A percentile compares a stretch with the other conserved stretches of the same genome.
phyloP scores from a whole-genome alignment of 2,888 invertebrate genomes.

The Isoperla grammatica region DNA sequence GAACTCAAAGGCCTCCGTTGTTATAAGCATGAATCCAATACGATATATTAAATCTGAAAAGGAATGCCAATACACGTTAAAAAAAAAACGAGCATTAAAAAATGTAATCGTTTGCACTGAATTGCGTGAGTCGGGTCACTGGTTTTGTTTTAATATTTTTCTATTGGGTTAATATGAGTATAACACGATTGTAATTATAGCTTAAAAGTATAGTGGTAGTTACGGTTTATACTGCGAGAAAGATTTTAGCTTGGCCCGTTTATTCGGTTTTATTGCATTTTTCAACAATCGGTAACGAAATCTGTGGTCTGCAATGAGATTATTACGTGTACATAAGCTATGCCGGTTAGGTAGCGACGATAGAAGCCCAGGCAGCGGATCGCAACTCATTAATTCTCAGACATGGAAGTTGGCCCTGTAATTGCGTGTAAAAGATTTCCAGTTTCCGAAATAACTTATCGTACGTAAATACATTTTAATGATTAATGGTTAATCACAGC shows the following conservation, averaged over 20 bases:
- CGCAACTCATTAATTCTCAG: constrained; percentile 6
- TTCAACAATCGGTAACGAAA: constrained; percentile 4
- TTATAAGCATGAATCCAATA: constrained; percentile 11
- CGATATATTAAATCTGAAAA: constrained; percentile 19
- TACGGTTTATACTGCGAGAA: neutral
- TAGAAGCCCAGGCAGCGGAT: neutral
- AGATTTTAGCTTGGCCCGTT: neutral
- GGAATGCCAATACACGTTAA: constrained; percentile 20
- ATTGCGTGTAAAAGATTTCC: neutral
- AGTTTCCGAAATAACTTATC: constrained; percentile 2
- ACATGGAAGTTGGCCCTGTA: neutral
- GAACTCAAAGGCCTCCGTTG: constrained; percentile 1
- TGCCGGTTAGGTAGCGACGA: neutral
- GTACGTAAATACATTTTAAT: constrained; percentile 2
- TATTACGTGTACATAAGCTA: neutral
- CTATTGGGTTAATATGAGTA: constrained; percentile 11
- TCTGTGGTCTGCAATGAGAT: constrained; percentile 13
- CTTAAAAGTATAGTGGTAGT: neutral
- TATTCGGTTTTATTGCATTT: constrained; percentile 13
- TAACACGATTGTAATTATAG: constrained; percentile 12
- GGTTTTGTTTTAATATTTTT: constrained; percentile 9
- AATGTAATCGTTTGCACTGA: too few species aligned
- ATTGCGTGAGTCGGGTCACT: constrained; percentile 8
- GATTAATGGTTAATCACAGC: constrained; percentile 9
- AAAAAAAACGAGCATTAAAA: too few species aligned